Base-by-base conservation (phyloP, 2,888 invertebrate species). In the Lycocerus yunnanus region DNA sequence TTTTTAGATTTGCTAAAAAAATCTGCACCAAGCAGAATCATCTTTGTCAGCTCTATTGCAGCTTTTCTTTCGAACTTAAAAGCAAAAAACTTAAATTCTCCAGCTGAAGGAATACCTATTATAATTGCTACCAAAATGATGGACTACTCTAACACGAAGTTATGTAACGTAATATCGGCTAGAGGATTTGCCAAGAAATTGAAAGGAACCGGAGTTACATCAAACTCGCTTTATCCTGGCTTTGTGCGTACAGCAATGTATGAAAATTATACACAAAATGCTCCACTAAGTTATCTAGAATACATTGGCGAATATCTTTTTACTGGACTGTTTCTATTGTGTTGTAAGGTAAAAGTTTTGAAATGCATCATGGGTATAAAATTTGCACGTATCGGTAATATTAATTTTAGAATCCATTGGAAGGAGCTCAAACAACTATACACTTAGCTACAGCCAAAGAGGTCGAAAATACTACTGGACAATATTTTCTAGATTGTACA, bases 401-500 rank as follows among this genome's bases (percentile, higher is more conserved):
- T 43, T 43, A 6, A n/a, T 43, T 43, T n/a, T 43, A 43, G 43
- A 43, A 2, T n/a, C 6, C 43, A 43, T 43, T 8, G 6, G 43
- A 43, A n/a, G 43, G 43, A n/a, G 43, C 43, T 13, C 43, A 43
- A 43, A 43, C 43, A n/a, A 43, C 43, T n/a, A 2, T 43, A 43
- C 43, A 43, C n/a, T 5, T 43, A n/a, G 43, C 43, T 5, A n/a
- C n/a, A n/a, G n/a, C 43, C n/a, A n/a, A 43, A n/a, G 43, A n/a
- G 2, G 43, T n/a, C n/a, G n/a, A 43, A 43, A n/a, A 43, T 43
- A 43, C n/a, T n/a, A 43, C n/a, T 43, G 43, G 43, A 43, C 0
- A n/a, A 5, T n/a, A n/a, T n/a, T 43, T 43, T 43, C 0, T 8
- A 43, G 43, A 43, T 83, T 96, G 95, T 83, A 89, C 89, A 0